phyloP scores from a whole-genome alignment of 2,888 invertebrate species.

The Caenorhabditis sp. region DNA sequence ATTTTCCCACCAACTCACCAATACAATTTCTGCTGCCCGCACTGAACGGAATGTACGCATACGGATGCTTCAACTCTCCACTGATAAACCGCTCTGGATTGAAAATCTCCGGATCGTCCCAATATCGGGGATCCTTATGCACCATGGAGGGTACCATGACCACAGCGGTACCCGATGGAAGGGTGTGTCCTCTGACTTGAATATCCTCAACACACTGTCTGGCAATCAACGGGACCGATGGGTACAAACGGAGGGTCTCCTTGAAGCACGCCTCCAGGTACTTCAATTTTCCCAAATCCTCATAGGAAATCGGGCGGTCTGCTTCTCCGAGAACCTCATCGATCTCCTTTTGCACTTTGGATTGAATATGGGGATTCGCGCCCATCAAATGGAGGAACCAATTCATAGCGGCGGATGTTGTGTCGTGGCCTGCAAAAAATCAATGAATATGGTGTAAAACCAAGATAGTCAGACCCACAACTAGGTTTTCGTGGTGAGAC shows the following conservation, averaged over 20 bases:
- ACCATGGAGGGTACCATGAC: conserved; percentile 83
- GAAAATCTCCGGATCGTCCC: conserved; percentile 81
- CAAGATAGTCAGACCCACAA: too few relatives aligned
- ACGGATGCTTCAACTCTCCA: conserved; percentile 84
- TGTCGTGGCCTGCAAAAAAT: conserved; percentile 89
- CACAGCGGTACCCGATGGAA: conserved; percentile 83
- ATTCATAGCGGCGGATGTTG: conserved; percentile 92
- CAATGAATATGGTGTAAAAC: too few relatives aligned
- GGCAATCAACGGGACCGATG: conserved; percentile 82
- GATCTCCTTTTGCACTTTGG: conserved; percentile 85
- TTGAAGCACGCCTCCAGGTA: conserved; percentile 84
- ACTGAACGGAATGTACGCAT: conserved; percentile 85
- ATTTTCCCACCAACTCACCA: too few relatives aligned
- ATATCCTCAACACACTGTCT: conserved; percentile 83
- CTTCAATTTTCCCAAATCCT: conserved; percentile 84
- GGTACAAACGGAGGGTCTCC: conserved; percentile 82
- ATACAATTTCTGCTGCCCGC: conserved; percentile 85
- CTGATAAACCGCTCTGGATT: conserved; percentile 84
- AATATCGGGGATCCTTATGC: conserved; percentile 82
- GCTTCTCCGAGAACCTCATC: conserved; percentile 78
- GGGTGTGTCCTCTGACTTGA: conserved; percentile 53
- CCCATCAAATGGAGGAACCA: conserved; percentile 92
- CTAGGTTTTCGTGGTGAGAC: neutral
- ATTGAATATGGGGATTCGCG: conserved; percentile 90
- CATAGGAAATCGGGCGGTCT: conserved; percentile 84